Conservation (phyloP, 1,140 invertebrate genomes). For the Eurosta solidaginis region DNA sequence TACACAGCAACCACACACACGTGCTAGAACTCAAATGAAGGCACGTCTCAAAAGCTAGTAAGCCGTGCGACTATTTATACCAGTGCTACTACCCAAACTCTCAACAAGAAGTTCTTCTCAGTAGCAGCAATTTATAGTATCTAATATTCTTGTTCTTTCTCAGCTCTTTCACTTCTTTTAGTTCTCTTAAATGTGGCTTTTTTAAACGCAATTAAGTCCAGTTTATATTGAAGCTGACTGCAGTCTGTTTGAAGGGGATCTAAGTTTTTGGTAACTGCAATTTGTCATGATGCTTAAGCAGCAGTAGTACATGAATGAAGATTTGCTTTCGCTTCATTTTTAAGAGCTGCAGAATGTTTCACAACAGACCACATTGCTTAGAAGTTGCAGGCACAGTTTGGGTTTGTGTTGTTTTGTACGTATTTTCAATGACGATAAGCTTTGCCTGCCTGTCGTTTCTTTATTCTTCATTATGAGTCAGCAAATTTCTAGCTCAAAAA, state of each 20-base stretch:
- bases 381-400: too few species aligned
- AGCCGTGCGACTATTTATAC: not conserved
- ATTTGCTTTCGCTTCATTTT: too few species aligned
- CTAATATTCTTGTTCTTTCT: not conserved
- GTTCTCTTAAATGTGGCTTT: not conserved
- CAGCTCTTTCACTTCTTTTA: not conserved
- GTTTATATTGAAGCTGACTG: too few species aligned
- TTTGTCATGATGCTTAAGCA: constrained; percentile 21
- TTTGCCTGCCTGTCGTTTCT: too few species aligned
- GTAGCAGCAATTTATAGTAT: not conserved
- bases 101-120: not conserved
- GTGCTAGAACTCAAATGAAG: too few species aligned
- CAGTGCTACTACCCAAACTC: not conserved
- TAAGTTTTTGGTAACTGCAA: constrained; percentile 12
- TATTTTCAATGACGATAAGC: too few species aligned
- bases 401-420: too few species aligned
- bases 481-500: too few species aligned
- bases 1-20: not conserved
- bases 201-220: not conserved
- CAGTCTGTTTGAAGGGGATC: not conserved
- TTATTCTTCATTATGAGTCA: too few species aligned
- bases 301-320: not conserved
- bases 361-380: too few species aligned
- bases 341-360: too few species aligned
- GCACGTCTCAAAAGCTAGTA: not conserved